A percentile compares a stretch with the other conserved stretches of the same genome.
Conservation (phyloP, 2,888 invertebrate genomes). For the Elegia similella region DNA sequence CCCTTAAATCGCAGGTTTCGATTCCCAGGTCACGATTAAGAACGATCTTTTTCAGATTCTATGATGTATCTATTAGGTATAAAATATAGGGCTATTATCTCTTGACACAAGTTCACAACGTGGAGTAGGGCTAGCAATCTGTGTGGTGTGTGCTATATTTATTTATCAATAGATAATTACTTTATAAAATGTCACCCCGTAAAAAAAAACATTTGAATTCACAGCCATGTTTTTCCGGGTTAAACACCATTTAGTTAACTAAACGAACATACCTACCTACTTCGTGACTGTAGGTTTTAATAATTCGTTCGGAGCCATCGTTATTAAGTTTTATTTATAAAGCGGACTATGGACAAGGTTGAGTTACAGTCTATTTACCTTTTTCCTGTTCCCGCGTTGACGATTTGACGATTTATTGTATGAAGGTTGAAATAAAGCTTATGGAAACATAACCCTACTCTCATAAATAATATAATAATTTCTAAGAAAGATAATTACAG, state of each 20-base stretch:
- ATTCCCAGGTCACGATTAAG: too few species aligned
- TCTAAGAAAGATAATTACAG: background rate
- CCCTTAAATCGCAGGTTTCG: too few species aligned
- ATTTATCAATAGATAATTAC: too few species aligned
- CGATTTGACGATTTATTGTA: background rate
- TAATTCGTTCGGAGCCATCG: background rate
- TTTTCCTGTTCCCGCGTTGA: background rate
- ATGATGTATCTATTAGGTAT: too few species aligned
- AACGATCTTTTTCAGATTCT: too few species aligned
- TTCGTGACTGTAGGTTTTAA: background rate
- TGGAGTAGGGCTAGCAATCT: too few species aligned
- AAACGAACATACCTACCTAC: background rate
- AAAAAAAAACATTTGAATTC: too few species aligned
- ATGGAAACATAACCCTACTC: background rate
- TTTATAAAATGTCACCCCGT: too few species aligned
- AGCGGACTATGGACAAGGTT: background rate
- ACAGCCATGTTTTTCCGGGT: background rate
- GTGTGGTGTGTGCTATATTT: too few species aligned
- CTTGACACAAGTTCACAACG: too few species aligned
- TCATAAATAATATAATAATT: background rate
- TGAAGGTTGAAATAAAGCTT: background rate
- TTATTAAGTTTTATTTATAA: background rate
- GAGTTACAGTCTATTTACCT: background rate
- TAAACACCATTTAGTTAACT: background rate
- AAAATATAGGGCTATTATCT: too few species aligned